Evolutionary conservation across 2,797 vertebrate genomes (phyloP), one percentile per base, ranked within the genome.

Genomic region (Pseudochirops cupreus): DNA sequence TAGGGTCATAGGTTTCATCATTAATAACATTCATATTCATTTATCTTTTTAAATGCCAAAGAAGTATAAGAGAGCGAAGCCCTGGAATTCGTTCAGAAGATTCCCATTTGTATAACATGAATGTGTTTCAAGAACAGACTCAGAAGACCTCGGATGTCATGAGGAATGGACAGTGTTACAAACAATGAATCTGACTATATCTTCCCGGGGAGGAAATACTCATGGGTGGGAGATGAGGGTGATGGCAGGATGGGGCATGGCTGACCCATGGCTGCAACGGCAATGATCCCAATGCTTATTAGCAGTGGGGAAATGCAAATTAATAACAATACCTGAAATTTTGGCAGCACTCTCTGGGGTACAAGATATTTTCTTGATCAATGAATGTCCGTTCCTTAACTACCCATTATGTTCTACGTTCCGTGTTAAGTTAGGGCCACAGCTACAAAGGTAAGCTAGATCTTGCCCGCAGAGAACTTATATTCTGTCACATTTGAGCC

Each of bases 221-320:
- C 33, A 18, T 2, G 18, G n/a, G n/a, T 6, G 33, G n/a, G 16
- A 39, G 16, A 39, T n/a, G 14, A 39, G 1, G 33, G 13, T 11
- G 2, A 16, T 21, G 5, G 18, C n/a, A 39, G 67, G 18, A 9
- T 3, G 2, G 1, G n/a, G 16, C 1, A 31, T 21, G 2, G 31
- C 62, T 67, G 59, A n/a, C n/a, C 33, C 5, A 5, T n/a, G 18
- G n/a, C 5, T 5, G 14, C 33, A 18, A 39, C 2, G 33, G 24
- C 18, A 21, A n/a, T 67, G 33, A 67, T 33, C 33, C 74, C 9
- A 1, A 46, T 13, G 0, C 21, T 82, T 46, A 82, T 24, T 5
- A 50, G 21, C 46, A 7, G 39, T 87, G 21, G 21, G 39, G 21
- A 46, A 87, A 87, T 24, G 39, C 39, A n/a, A 24, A 10, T 82